A percentile compares a stretch with the other conserved stretches of the same genome.
These are phyloP conservation scores for Hydrolagus colliei DNA, from an alignment of 2,797 vertebrate genomes.

Conservation along the genomic window DNA sequence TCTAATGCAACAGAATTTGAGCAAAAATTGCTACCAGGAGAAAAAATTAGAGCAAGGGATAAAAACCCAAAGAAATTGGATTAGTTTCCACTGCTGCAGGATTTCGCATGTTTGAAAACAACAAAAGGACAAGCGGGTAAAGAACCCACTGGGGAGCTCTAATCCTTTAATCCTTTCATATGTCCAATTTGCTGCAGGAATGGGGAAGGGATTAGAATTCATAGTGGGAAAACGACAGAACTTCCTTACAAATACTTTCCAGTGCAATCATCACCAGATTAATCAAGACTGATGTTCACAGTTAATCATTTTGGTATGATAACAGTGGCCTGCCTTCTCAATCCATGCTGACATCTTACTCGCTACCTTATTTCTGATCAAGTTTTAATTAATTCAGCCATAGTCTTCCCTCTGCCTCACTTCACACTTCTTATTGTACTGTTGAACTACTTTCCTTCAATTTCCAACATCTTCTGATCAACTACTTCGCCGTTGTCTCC, in stretches of 20 bases:
- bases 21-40: background rate
- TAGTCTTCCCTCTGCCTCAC: too few relatives aligned
- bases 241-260: background rate
- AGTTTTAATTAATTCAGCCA: too few relatives aligned
- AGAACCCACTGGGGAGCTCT: background rate
- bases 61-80: background rate
- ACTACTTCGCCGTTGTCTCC: too few relatives aligned
- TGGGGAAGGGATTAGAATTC: conserved; percentile 8
- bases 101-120: conserved; percentile 14
- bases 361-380: too few relatives aligned
- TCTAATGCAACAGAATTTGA: background rate
- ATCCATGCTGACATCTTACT: background rate
- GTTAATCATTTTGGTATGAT: conserved; percentile 8
- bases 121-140: background rate
- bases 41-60: background rate
- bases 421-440: too few relatives aligned
- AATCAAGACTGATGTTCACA: conserved; percentile 15
- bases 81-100: background rate
- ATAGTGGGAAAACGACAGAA: background rate
- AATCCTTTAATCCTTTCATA: conserved; percentile 16
- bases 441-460: too few relatives aligned
- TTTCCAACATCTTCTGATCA: too few relatives aligned
- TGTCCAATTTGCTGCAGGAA: background rate
- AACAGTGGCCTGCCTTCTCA: background rate
- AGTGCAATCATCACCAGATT: background rate